Percentiles rank a stretch among this genome's conserved stretches.
These are phyloP conservation scores for Cheilinus undulatus DNA, from an alignment of 2,113 vertebrate genomes.

Conservation along the genomic window DNA sequence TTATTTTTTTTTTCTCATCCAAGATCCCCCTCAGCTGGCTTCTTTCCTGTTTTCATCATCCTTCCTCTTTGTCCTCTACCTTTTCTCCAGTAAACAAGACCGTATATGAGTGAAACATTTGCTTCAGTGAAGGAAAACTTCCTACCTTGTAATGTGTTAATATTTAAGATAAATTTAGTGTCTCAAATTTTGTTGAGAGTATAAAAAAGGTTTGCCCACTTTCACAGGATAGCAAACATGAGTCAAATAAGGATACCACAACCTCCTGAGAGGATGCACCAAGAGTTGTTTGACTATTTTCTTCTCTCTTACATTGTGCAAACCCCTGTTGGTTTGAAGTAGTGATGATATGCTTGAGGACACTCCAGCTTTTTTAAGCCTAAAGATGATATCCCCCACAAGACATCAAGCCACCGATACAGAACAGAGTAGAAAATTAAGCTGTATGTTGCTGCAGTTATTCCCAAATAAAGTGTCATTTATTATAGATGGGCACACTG, in stretches of 20 bases:
- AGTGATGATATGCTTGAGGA: background rate
- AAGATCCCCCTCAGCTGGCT: background rate
- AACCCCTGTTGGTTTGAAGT: background rate
- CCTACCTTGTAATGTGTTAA: background rate
- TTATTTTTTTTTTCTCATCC: background rate
- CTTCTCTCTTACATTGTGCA: background rate
- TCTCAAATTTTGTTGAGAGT: too few relatives aligned
- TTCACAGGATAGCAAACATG: background rate
- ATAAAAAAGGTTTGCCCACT: background rate
- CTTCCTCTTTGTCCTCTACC: background rate
- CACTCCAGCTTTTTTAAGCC: too few relatives aligned
- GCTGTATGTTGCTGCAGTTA: background rate
- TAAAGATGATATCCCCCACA: background rate
- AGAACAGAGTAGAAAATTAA: background rate
- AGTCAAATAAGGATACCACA: background rate
- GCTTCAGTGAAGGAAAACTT: background rate
- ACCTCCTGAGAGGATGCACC: background rate
- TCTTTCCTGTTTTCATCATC: slow-evolving; percentile 23
- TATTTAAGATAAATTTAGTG: background rate
- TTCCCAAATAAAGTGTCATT: too few relatives aligned
- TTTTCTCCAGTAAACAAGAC: slow-evolving; percentile 5
- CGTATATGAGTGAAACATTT: background rate
- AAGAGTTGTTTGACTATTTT: background rate
- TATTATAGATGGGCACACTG: too few relatives aligned
- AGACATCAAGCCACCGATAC: background rate